Evolutionary conservation across 2,888 invertebrate genomes (phyloP).

Genomic region (Muschampia plurimacula): DNA sequence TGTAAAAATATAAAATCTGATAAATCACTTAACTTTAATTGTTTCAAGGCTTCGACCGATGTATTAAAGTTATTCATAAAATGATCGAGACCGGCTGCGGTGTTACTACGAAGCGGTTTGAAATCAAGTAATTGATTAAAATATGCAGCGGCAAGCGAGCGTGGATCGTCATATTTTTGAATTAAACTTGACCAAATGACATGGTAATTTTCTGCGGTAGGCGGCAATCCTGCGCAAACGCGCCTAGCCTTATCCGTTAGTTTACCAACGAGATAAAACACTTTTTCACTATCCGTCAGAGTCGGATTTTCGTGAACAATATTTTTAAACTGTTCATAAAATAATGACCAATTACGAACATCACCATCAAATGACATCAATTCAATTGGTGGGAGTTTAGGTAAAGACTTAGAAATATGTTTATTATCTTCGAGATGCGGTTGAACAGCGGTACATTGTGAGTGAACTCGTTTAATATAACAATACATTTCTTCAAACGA

Average conservation of each 20-base stretch:
- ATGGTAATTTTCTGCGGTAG: background rate
- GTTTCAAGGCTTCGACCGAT: slow-evolving; percentile 32
- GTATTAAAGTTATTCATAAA: slow-evolving; percentile 35
- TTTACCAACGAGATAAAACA: background rate
- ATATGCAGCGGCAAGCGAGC: background rate
- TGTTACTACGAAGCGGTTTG: slow-evolving; percentile 6
- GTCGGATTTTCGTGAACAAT: background rate
- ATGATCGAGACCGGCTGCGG: slow-evolving; percentile 25
- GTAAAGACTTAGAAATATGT: background rate
- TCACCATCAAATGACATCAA: background rate
- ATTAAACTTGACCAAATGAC: background rate
- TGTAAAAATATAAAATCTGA: slow-evolving; percentile 37
- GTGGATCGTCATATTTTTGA: background rate
- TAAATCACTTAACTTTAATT: slow-evolving; percentile 31
- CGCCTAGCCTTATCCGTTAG: background rate
- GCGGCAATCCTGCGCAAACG: background rate
- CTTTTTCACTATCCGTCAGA: background rate
- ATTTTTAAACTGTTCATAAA: background rate
- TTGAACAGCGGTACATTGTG: slow-evolving; percentile 9
- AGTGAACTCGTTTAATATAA: slow-evolving; percentile 17
- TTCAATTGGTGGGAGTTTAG: background rate
- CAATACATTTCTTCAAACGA: slow-evolving; percentile 25
- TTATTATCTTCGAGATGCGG: background rate
- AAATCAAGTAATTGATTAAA: background rate
- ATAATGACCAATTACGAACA: background rate